Base-by-base conservation (phyloP, 2,113 vertebrate genomes). In the Scalopus aquaticus region DNA sequence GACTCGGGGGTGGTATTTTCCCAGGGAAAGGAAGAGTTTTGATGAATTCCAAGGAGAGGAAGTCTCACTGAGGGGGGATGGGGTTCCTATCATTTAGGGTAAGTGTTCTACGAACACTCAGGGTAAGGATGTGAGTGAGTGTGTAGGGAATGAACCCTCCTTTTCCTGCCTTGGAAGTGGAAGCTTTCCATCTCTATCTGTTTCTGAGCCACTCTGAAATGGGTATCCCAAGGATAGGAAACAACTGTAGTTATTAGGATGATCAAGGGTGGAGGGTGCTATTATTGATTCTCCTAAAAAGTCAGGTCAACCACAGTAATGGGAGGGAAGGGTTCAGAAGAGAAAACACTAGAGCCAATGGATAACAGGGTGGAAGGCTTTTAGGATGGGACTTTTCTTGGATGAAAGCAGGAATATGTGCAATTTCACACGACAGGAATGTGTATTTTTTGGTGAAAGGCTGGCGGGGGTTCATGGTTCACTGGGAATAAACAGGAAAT, bases 401-500 rank as follows among this genome's bases (percentile, higher is more conserved):
- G 42, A 90, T n/a, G 32, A 80, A 60, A 93, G 20, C 17, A 89
- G 74, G 15, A 37, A 28, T 51, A 65, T 56, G 77, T 44, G 44
- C 11, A 64, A 35, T 39, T 70, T 44, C 67, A 46, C 37, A 58
- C 6, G 64, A 46, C 15, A 82, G 86, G 78, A 91, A 96, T 32
- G n/a, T 28, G 44, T 7, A 42, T 54, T 92, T 95, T 20, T 76
- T 88, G 11, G 8, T 64, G 64, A 82, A 89, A 78, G 79, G 10
- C 0, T 96, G 44, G 91, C 86, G 56, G 80, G 80, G 16, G 78
- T 54, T 37, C n/a, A 90, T 30, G n/a, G 91, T 82, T 96, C 95
- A 86, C n/a, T 22, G 62, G 87, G 72, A 88, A 90, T 30, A n/a
- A 95, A 32, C n/a, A 90, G 49, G 83, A 97, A 96, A 92, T 97